Base-by-base conservation (phyloP, 2,797 vertebrate genomes). In the Rhodeus uyekii region DNA sequence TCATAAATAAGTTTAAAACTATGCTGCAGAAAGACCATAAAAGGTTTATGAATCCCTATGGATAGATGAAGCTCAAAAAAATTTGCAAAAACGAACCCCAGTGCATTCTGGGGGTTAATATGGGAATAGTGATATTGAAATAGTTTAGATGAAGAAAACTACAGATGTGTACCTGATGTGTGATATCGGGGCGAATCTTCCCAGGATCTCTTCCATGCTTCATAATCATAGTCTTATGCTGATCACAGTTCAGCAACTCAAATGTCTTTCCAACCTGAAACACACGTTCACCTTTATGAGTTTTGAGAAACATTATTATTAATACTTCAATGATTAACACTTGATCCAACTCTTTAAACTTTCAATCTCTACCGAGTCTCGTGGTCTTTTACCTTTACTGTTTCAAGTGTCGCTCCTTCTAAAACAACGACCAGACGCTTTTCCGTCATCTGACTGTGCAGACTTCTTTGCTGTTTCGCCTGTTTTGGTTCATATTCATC, bases 171-270 rank as follows among this genome's bases (percentile, higher is more conserved):
- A 99, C 98, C 96, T 98, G 98, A 86, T 99, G 97, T 5, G 97
- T 91, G 89, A 99, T 99, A 72, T 99, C 98, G 2, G 98, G 98
- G 80, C 98, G 93, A 78, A 96, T 94, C 67, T 94, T 90, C 14
- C 95, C 96, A 0, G 97, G 98, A 82, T 99, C 95, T 75, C 97
- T 95, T 80, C 97, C 97, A 50, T 90, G 96, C 89, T 98, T 97
- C 22, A 98, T 64, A 76, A 99, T 92, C 75, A 98, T 83, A 22
- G 93, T 95, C 87, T 97, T 98, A 88, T 99, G 98, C 64, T 96
- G 97, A 89, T 99, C 98, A 61, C 98, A 99, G 90, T 97, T 99
- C 39, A 99, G 91, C 39, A 99, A 90, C 85, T 99, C 98, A 48
- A 97, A 99, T 0, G 95, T 95, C 93, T 98, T 99, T 50, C 98